phyloP scores from a whole-genome alignment of 2,888 invertebrate genomes.

The Andrena bucephala region DNA sequence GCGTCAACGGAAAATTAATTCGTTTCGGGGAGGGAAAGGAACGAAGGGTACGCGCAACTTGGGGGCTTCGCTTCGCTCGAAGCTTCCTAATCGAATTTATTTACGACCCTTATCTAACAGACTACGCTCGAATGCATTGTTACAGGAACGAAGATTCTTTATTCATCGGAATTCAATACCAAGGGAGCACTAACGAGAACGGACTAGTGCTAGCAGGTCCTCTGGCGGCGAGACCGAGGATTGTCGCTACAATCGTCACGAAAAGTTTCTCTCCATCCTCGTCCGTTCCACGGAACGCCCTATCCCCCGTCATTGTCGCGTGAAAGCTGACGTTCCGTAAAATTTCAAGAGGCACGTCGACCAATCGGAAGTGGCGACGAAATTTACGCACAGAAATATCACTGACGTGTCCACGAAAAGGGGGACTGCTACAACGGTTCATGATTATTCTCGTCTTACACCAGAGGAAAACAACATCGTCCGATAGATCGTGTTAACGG shows the following conservation, averaged over 20 bases:
- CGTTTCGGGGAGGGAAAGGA: too few species aligned
- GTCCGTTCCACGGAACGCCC: not conserved
- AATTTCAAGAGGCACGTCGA: conserved; percentile 67
- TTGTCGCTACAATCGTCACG: not conserved
- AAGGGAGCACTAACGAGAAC: too few species aligned
- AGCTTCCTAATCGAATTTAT: too few species aligned
- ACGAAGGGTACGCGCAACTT: too few species aligned
- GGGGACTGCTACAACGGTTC: conserved; percentile 74
- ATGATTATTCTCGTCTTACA: conserved; percentile 77
- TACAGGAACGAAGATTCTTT: not conserved
- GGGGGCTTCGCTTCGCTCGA: too few species aligned
- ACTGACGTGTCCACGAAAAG: conserved; percentile 83
- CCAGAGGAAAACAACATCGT: conserved; percentile 65
- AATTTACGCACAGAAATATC: conserved; percentile 79
- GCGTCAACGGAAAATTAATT: too few species aligned
- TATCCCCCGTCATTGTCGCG: conserved; percentile 59
- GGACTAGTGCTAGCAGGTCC: too few species aligned
- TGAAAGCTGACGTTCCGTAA: conserved; percentile 73
- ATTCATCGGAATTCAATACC: too few species aligned
- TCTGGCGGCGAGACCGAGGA: not conserved
- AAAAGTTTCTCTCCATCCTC: conserved; percentile 24
- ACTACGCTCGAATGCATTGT: too few species aligned
- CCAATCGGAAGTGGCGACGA: conserved; percentile 73
- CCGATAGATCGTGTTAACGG: conserved; percentile 51
- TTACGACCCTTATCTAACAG: too few species aligned